Percentiles rank a stretch among this genome's conserved stretches.
These are phyloP conservation scores for Lynx canadensis DNA, from an alignment of 2,113 vertebrate genomes.

Conservation along the genomic window DNA sequence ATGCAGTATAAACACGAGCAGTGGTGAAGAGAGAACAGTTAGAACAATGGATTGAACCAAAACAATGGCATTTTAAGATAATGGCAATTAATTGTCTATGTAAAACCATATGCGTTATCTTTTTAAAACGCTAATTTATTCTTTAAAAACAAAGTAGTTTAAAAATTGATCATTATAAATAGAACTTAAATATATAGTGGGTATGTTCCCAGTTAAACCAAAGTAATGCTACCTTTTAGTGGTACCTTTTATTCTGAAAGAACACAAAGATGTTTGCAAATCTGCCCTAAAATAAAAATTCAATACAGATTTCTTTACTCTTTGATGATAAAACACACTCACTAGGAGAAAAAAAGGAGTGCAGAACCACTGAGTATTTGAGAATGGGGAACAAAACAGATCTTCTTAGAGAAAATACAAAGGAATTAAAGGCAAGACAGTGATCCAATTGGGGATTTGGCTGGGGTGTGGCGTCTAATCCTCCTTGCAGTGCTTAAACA, in stretches of 20 bases:
- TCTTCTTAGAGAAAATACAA: conserved; percentile 1
- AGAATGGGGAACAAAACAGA: background rate
- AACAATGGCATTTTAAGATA: conserved; percentile 19
- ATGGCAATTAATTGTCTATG: background rate
- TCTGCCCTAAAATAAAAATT: background rate
- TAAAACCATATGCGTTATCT: background rate
- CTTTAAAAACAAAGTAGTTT: conserved; percentile 16
- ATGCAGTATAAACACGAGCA: background rate
- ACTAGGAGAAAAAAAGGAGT: background rate
- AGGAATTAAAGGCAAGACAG: conserved; percentile 2
- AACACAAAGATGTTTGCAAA: conserved; percentile 26
- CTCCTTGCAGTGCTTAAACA: background rate
- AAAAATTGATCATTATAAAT: background rate
- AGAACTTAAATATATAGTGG: background rate
- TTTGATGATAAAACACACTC: conserved; percentile 26
- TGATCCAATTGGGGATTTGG: background rate
- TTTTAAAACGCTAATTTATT: background rate
- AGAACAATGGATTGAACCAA: background rate
- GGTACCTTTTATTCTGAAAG: conserved; percentile 37
- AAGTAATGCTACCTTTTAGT: background rate
- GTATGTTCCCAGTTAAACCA: background rate
- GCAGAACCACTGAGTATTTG: background rate
- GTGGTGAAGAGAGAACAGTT: background rate
- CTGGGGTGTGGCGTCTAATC: background rate
- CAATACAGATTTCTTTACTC: background rate